Evolutionary conservation across 2,797 vertebrate genomes (phyloP).

Genomic region (Sebastes nivosus): DNA sequence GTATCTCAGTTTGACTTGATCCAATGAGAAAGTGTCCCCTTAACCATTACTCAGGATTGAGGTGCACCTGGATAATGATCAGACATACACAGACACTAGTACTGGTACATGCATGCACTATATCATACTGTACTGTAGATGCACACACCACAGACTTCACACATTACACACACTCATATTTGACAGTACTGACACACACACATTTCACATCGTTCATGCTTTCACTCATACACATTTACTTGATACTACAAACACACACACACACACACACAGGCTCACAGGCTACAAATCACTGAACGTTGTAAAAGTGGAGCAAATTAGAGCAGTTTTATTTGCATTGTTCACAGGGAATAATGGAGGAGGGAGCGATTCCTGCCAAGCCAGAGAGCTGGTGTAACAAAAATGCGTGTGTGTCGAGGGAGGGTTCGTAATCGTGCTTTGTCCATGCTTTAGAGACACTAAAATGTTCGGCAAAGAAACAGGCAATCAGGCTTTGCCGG

Average conservation of each 20-base stretch:
- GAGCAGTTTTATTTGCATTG: constrained; percentile 66
- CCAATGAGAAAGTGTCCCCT: constrained; percentile 8
- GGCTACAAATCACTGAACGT: constrained; percentile 55
- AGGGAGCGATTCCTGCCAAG: constrained; percentile 48
- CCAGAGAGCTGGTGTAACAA: constrained; percentile 34
- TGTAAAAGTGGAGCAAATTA: constrained; percentile 71
- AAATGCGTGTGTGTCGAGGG: constrained; percentile 2
- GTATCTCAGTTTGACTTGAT: constrained; percentile 34
- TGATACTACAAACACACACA: constrained; percentile 13
- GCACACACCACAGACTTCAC: not conserved
- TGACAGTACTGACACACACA: not conserved
- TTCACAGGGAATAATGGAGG: constrained; percentile 58
- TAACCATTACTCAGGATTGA: constrained; percentile 11
- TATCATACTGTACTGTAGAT: not conserved
- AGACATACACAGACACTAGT: not conserved
- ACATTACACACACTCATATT: constrained; percentile 6
- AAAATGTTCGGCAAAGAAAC: constrained; percentile 51
- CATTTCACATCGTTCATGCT: not conserved
- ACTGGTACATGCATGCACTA: not conserved
- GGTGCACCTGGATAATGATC: constrained; percentile 32
- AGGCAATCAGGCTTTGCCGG: constrained; percentile 52
- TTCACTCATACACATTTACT: constrained; percentile 12
- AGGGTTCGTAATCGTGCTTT: constrained; percentile 36
- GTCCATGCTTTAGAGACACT: constrained; percentile 42
- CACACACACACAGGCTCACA: constrained; percentile 27